Base-by-base conservation (phyloP, 2,113 vertebrate genomes). In the Caranx ignobilis region DNA sequence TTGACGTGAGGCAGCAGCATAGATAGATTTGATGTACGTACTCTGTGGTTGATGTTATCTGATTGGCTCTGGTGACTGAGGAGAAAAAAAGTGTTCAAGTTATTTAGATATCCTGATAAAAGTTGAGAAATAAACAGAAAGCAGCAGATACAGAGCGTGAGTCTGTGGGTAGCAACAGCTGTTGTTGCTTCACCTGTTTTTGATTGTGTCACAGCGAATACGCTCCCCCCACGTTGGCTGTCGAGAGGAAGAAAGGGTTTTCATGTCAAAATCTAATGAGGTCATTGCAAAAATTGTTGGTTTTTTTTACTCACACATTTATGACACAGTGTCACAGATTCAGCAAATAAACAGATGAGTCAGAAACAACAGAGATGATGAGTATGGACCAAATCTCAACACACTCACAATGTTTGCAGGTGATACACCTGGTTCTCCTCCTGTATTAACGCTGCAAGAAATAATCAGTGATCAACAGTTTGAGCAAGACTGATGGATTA, bases 191-290 rank as follows among this genome's bases (percentile, higher is more conserved):
- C 62, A 89, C 92, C 92, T 84, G 85, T 84, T 86, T 83, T 93
- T 32, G 92, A 93, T 48, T 6, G 70, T 1, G 62, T 77, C 61
- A 92, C 89, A 52, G 83, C 78, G 65, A 93, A 93, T n/a, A 66
- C 15, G 54, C 90, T 93, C 2, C 92, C 89, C 2, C 66, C 92
- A 0, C 89, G 89, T 11, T 85, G 88, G 43, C 92, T 93, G 85
- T 62, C 4, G 45, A 59, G 26, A 26, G 26, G 26, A 26, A 26
- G 37, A 77, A 12, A 80, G 1, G 6, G 34, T 68, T 64, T 56
- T 6, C 10, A 52, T 11, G 54, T 76, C 15, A 79, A 18, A 59
- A 7, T 43, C 26, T 71, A 35, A 37, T 35, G 1, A 35, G 32
- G 19, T 35, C 4, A 16, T 43, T 56, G 1, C 13, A 21, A 26